Conservation (phyloP, 1,140 invertebrate species). For the Cecropterus lyciades region DNA sequence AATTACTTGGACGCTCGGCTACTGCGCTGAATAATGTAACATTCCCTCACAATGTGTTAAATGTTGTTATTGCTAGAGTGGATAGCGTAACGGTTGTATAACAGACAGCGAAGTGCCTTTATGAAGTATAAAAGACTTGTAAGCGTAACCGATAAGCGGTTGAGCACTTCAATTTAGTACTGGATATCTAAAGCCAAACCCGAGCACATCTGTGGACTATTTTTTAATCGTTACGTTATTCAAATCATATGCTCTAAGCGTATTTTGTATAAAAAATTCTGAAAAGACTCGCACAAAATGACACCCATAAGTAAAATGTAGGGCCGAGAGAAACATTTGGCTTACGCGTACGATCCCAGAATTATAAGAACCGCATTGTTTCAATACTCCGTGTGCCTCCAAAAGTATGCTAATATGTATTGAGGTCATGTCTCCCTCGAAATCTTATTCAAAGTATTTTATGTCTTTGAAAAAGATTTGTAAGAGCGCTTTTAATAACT, state of each 20-base stretch:
- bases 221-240: neutral
- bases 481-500: neutral
- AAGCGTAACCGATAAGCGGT: neutral
- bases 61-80: slow-evolving; percentile 17
- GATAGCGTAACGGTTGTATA: neutral
- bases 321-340: slow-evolving; percentile 24
- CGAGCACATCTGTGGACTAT: neutral
- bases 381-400: slow-evolving; percentile 6
- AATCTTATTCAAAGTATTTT: slow-evolving; percentile 10
- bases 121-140: neutral
- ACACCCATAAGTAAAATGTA: slow-evolving; percentile 37
- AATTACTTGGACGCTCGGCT: slow-evolving; percentile 34
- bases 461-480: neutral
- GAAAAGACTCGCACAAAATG: neutral
- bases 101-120: too few species aligned
- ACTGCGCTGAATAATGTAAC: slow-evolving; percentile 35
- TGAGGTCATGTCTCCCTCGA: slow-evolving; percentile 3
- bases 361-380: slow-evolving; percentile 19
- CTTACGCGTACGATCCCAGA: slow-evolving; percentile 25
- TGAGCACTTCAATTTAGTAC: neutral
- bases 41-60: slow-evolving; percentile 11
- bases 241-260: neutral
- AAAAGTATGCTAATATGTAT: slow-evolving; percentile 26
- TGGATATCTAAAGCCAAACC: neutral
- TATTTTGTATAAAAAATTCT: neutral